A percentile compares a stretch with the other conserved stretches of the same genome.
phyloP scores from a whole-genome alignment of 2,888 invertebrate genomes.

The Scaptomyza reducta region DNA sequence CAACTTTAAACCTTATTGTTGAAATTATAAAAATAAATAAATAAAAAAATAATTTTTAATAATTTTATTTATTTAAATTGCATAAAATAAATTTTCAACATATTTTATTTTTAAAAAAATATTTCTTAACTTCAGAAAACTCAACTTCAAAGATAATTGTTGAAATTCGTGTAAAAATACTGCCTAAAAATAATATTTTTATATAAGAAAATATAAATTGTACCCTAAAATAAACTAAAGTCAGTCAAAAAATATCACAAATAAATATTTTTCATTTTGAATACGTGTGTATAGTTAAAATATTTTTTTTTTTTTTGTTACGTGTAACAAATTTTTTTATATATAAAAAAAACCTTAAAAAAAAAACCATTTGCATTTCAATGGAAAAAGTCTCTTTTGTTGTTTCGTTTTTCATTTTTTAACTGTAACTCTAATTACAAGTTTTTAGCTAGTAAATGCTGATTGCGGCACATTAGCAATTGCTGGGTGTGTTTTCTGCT shows the following conservation, averaged over 20 bases:
- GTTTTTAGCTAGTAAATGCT: conserved; percentile 47
- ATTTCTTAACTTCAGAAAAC: no score
- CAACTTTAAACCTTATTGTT: no score
- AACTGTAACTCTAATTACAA: conserved; percentile 33
- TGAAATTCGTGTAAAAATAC: no score
- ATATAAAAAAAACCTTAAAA: not conserved
- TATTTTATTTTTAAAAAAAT: no score
- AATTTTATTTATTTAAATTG: no score
- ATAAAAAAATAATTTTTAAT: no score
- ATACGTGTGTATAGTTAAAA: conserved; percentile 10
- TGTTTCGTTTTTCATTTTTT: conserved; percentile 2
- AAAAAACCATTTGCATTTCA: conserved; percentile 15
- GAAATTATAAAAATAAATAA: no score
- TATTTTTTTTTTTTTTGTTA: not conserved
- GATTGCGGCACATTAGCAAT: conserved; percentile 63
- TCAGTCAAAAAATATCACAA: not conserved
- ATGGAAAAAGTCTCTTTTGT: conserved; percentile 29
- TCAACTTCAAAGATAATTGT: no score
- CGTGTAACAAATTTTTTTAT: conserved; percentile 13
- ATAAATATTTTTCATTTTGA: not conserved
- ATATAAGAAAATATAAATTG: not conserved
- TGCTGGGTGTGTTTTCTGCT: conserved; percentile 14
- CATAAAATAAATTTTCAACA: no score
- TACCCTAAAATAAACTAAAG: no score
- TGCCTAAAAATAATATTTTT: no score